Conservation (phyloP, 2,888 invertebrate genomes). For the Nematopogon swammerdamellus region DNA sequence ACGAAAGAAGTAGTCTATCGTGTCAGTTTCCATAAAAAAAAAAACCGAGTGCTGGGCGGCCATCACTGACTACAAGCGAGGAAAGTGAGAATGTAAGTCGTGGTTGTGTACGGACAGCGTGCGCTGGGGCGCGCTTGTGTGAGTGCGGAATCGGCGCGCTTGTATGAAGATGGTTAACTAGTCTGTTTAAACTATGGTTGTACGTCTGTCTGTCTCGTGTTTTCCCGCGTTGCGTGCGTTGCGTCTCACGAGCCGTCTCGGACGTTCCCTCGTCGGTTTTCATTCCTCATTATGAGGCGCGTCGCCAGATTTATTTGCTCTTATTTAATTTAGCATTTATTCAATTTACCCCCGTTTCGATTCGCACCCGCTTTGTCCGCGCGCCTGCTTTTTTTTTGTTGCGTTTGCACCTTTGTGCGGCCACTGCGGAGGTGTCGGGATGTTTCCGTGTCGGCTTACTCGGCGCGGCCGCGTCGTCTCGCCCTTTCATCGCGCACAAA, state of each 20-base stretch:
- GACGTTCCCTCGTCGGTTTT: slow-evolving; percentile 22
- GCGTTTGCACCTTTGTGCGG: slow-evolving; percentile 50
- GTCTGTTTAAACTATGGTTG: too few relatives aligned
- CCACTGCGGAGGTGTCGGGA: slow-evolving; percentile 47
- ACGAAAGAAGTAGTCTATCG: too few relatives aligned
- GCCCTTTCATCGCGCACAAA: slow-evolving; percentile 51
- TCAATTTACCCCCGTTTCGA: slow-evolving; percentile 44
- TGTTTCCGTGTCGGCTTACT: slow-evolving; percentile 51
- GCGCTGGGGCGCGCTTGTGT: too few relatives aligned
- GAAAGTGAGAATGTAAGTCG: too few relatives aligned
- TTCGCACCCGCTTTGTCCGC: slow-evolving; percentile 26
- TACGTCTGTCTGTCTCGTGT: background rate
- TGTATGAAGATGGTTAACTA: too few relatives aligned
- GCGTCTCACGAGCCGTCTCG: slow-evolving; percentile 4
- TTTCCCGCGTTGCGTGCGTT: background rate
- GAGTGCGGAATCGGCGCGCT: too few relatives aligned
- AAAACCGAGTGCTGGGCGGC: too few relatives aligned
- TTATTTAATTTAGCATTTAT: slow-evolving; percentile 57
- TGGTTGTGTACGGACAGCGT: too few relatives aligned
- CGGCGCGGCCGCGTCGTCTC: slow-evolving; percentile 37
- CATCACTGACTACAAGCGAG: too few relatives aligned
- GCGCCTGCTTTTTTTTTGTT: slow-evolving; percentile 36
- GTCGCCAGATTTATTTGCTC: slow-evolving; percentile 47
- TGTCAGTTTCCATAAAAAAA: background rate
- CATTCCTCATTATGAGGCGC: slow-evolving; percentile 30